phyloP scores from a whole-genome alignment of 37 sponge, comb jelly and placozoan species.

The Halichondria panicea region DNA sequence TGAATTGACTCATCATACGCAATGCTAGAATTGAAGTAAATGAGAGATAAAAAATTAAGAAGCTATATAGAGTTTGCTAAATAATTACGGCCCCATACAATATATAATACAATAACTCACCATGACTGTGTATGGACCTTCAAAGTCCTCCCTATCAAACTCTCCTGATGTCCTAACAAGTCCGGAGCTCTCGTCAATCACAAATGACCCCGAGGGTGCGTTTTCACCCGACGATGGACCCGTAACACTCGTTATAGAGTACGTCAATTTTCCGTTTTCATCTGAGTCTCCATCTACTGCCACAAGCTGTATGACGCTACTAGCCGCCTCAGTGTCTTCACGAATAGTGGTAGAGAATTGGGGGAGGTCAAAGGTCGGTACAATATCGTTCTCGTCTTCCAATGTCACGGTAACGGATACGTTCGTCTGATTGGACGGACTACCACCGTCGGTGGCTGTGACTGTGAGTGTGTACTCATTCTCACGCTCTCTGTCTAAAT shows the following conservation, averaged over 20 bases:
- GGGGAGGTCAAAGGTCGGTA: slow-evolving; percentile 20
- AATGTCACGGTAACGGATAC: background rate
- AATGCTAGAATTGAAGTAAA: background rate
- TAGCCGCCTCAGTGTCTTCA: slow-evolving; percentile 15
- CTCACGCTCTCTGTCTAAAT: slow-evolving; percentile 30
- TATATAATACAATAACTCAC: slow-evolving; percentile 10
- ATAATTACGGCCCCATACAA: background rate
- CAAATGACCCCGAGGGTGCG: background rate
- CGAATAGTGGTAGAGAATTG: slow-evolving; percentile 13
- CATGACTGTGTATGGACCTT: slow-evolving; percentile 22
- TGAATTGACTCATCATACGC: too few relatives aligned
- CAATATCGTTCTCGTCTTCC: slow-evolving; percentile 48
- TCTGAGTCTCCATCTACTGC: slow-evolving; percentile 34
- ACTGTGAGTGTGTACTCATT: slow-evolving; percentile 13
- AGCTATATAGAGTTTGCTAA: background rate
- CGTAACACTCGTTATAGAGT: slow-evolving; percentile 7
- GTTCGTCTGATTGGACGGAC: background rate
- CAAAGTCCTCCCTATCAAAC: slow-evolving; percentile 35
- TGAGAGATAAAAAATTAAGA: background rate
- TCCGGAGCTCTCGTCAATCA: slow-evolving; percentile 12
- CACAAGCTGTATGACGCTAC: slow-evolving; percentile 6
- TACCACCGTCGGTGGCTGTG: slow-evolving; percentile 17
- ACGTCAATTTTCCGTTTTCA: slow-evolving; percentile 3
- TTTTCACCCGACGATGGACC: background rate
- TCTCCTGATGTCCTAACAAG: background rate